Conservation (phyloP, 2,113 vertebrate genomes). For the Fukomys damarensis region DNA sequence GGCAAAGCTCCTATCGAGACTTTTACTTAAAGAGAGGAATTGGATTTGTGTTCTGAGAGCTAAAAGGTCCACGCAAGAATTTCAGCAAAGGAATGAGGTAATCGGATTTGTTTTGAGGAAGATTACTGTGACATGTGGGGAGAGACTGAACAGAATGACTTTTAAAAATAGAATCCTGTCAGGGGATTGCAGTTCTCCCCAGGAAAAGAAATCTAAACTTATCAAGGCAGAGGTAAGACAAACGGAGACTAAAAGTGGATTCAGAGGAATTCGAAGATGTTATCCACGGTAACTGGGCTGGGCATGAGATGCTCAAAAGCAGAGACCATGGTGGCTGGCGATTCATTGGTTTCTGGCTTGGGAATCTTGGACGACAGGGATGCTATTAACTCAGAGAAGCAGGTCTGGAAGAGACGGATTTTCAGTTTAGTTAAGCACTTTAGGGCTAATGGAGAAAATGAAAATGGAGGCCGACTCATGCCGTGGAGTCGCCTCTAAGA, state of each 20-base stretch:
- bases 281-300: neutral
- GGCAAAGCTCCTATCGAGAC: constrained; percentile 6
- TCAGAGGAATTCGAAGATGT: neutral
- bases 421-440: constrained; percentile 4
- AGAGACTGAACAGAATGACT: constrained; percentile 25
- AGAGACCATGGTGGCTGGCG: neutral
- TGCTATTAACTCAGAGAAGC: constrained; percentile 11
- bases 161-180: constrained; percentile 53
- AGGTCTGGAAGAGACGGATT: neutral
- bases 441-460: neutral
- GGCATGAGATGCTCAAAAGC: neutral
- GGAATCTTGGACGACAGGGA: neutral
- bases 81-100: constrained; percentile 32
- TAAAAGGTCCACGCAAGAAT: constrained; percentile 14
- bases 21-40: neutral
- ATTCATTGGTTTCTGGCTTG: neutral
- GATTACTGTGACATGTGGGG: neutral
- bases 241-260: neutral
- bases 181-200: constrained; percentile 3
- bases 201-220: constrained; percentile 47
- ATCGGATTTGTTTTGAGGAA: constrained; percentile 47
- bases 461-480: neutral
- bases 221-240: constrained; percentile 18
- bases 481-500: neutral
- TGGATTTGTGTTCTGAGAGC: constrained; percentile 54